Evolutionary conservation across 2,888 invertebrate genomes (phyloP).

Genomic region (Cephalotes varians): DNA sequence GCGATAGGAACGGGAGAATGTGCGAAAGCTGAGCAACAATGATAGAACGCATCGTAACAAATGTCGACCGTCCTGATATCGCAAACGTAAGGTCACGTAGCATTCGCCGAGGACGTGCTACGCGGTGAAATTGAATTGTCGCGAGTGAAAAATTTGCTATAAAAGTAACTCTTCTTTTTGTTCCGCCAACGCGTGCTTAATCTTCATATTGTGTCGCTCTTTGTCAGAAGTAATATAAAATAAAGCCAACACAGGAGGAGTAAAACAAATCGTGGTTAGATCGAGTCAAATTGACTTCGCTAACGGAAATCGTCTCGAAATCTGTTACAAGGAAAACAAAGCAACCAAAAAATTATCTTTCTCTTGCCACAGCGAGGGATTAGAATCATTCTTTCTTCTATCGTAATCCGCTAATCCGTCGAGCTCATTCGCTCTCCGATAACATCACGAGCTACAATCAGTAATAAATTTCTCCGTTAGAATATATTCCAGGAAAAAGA

Average conservation of each 20-base stretch:
- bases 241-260: constrained; percentile 28
- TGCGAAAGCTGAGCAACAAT: constrained; percentile 21
- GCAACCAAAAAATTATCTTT: constrained; percentile 20
- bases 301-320: constrained; percentile 10
- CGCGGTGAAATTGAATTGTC: constrained; percentile 61
- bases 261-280: constrained; percentile 61
- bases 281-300: constrained; percentile 60
- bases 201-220: constrained; percentile 59
- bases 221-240: constrained; percentile 57
- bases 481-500: neutral
- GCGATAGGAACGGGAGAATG: neutral
- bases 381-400: neutral
- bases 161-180: constrained; percentile 27
- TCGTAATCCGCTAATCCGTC: neutral
- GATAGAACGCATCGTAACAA: constrained; percentile 42
- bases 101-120: constrained; percentile 18
- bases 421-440: neutral
- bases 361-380: neutral
- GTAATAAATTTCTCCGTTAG: neutral
- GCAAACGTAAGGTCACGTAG: constrained; percentile 44
- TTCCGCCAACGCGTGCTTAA: constrained; percentile 55
- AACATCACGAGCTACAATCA: neutral
- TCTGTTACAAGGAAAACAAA: neutral
- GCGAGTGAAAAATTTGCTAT: constrained; percentile 57
- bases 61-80: constrained; percentile 42